These are phyloP conservation scores for Drosophila prolongata DNA, from an alignment of 2,888 invertebrate genomes.

Conservation along the genomic window DNA sequence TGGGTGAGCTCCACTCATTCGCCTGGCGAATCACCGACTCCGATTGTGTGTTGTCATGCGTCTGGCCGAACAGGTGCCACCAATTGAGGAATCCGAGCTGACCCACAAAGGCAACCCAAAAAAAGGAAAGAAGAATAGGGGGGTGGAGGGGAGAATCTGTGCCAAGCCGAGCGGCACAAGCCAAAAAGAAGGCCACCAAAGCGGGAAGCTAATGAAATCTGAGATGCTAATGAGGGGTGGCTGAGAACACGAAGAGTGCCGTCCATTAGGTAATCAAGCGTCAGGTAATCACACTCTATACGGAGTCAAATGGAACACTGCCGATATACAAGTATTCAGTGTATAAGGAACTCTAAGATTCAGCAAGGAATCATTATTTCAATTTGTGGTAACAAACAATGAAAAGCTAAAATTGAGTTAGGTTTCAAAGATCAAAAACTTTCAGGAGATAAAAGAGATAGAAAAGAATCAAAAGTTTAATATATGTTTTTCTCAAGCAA, in stretches of 20 bases:
- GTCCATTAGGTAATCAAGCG: slow-evolving; percentile 33
- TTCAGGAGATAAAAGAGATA: no score
- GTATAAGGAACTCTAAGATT: not conserved
- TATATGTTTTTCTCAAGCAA: no score
- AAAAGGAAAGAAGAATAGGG: slow-evolving; percentile 4
- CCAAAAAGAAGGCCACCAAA: slow-evolving; percentile 47
- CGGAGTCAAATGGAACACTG: not conserved
- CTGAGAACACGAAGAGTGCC: slow-evolving; percentile 26
- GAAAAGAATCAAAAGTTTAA: no score
- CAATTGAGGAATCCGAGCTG: slow-evolving; percentile 25
- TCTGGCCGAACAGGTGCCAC: slow-evolving; percentile 43
- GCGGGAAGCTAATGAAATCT: slow-evolving; percentile 39
- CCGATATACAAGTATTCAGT: no score
- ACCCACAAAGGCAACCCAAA: slow-evolving; percentile 41
- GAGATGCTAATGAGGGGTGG: slow-evolving; percentile 44
- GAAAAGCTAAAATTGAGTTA: no score
- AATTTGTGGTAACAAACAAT: no score
- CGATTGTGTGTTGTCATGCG: slow-evolving; percentile 44
- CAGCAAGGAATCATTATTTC: not conserved
- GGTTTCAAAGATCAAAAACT: no score
- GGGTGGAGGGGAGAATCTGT: slow-evolving; percentile 20
- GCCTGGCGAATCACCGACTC: slow-evolving; percentile 27
- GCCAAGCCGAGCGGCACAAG: slow-evolving; percentile 66
- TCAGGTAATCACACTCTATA: slow-evolving; percentile 9
- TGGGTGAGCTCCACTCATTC: slow-evolving; percentile 19